phyloP scores from a whole-genome alignment of 2,888 invertebrate genomes.

The Cerastoderma edule region DNA sequence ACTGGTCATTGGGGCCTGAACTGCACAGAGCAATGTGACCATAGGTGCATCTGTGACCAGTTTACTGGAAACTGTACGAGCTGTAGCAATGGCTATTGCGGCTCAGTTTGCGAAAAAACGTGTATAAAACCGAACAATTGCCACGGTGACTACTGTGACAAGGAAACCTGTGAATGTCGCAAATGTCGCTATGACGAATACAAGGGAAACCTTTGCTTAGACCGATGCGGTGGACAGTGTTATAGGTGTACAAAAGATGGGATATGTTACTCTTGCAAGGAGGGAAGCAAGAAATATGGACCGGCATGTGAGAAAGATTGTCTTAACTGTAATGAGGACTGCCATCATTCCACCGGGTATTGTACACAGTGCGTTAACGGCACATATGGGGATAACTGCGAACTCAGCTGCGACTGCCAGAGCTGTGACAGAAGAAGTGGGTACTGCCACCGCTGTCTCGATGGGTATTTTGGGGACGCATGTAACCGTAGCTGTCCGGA shows the following conservation, averaged over 20 bases:
- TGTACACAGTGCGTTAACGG: slow-evolving; percentile 2
- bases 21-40: slow-evolving; percentile 5
- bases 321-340: neutral
- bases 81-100: slow-evolving; percentile 1
- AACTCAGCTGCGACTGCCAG: neutral
- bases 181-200: neutral
- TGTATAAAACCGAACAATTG: neutral
- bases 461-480: too few species aligned
- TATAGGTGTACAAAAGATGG: neutral
- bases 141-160: neutral
- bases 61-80: slow-evolving; percentile 7
- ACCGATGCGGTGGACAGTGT: neutral
- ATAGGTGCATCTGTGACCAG: slow-evolving; percentile 4
- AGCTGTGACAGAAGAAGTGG: neutral
- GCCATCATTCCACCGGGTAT: neutral
- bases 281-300: slow-evolving; percentile 1
- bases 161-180: neutral
- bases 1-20: slow-evolving; percentile 10
- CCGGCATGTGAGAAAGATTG: slow-evolving; percentile 3
- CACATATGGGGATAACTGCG: neutral
- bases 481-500: too few species aligned
- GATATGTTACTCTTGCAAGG: neutral
- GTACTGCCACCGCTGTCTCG: neutral
- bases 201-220: neutral
- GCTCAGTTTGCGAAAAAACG: neutral